Evolutionary conservation across 1,140 invertebrate genomes (phyloP).

Genomic region (Cotesia chilonis): DNA sequence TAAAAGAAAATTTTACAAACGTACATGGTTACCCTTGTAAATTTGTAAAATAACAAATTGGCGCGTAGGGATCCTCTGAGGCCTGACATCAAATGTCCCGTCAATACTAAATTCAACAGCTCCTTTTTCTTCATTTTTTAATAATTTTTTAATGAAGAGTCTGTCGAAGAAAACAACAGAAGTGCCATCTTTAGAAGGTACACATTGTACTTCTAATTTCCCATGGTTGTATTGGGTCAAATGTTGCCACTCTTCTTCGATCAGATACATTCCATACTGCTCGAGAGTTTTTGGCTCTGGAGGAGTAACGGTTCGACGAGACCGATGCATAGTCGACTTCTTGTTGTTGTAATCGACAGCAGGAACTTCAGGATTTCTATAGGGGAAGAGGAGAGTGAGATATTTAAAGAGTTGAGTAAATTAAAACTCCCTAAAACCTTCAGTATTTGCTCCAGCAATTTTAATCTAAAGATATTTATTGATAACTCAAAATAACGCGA

Average conservation of each 20-base stretch:
- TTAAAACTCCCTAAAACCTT: too few relatives aligned
- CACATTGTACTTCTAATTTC: not conserved
- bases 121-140: not conserved
- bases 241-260: not conserved
- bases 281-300: not conserved
- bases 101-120: not conserved
- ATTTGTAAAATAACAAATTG: not conserved
- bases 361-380: not conserved
- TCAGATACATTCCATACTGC: not conserved
- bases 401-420: too few relatives aligned
- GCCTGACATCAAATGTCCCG: not conserved
- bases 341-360: not conserved
- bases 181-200: not conserved
- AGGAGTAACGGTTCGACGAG: not conserved
- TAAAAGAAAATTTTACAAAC: not conserved
- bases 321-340: not conserved
- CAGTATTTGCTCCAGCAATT: too few relatives aligned
- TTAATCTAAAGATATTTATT: too few relatives aligned
- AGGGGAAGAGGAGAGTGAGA: not conserved
- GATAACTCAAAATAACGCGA: too few relatives aligned
- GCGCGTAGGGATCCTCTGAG: not conserved
- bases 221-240: not conserved
- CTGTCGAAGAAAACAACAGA: not conserved
- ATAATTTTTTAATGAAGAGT: not conserved
- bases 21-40: constrained; percentile 3